phyloP scores from a whole-genome alignment of 2,797 vertebrate species.

The Pseudochaenichthys georgianus region DNA sequence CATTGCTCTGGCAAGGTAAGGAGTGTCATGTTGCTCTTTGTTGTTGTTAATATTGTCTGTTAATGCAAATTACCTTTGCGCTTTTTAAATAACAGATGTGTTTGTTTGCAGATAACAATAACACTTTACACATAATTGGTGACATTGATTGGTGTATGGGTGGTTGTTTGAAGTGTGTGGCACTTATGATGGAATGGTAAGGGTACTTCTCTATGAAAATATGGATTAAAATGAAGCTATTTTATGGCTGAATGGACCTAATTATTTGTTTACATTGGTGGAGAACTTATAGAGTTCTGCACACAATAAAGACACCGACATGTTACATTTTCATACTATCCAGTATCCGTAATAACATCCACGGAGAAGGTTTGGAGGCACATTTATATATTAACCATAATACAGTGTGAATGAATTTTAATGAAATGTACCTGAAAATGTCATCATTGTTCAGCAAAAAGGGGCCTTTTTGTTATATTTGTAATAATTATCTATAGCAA shows the following conservation, averaged over 20 bases:
- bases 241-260: not conserved
- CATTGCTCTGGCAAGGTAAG: constrained; percentile 83
- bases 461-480: not conserved
- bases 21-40: not conserved
- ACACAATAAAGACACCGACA: not conserved
- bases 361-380: not conserved
- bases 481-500: constrained; percentile 1
- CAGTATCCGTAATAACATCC: not conserved
- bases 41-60: not conserved
- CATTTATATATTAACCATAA: no score
- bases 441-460: not conserved
- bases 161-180: not conserved
- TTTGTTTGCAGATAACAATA: not conserved
- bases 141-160: not conserved
- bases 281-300: not conserved
- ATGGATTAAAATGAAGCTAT: not conserved
- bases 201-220: not conserved
- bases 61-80: not conserved
- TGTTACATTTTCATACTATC: not conserved
- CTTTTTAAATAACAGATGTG: not conserved
- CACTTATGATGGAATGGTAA: not conserved
- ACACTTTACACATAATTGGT: not conserved
- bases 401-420: not conserved
- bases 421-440: no score
- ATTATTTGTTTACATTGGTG: not conserved